phyloP scores from a whole-genome alignment of 2,888 invertebrate genomes.

The Druceiella hillmani region DNA sequence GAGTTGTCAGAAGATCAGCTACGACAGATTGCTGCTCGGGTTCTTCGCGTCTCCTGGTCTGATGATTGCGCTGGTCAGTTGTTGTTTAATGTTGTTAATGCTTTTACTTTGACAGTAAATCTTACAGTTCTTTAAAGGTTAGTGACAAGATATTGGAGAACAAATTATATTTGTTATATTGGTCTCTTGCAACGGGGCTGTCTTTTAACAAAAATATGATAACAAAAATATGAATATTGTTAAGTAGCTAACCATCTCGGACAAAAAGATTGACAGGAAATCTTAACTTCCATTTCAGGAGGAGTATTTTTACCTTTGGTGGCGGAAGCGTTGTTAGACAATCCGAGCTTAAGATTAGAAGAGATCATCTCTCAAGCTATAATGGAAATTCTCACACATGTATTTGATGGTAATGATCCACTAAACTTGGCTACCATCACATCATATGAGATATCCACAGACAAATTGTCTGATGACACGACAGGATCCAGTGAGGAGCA shows the following conservation, averaged over 20 bases:
- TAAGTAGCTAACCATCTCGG: too few relatives aligned
- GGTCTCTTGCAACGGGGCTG: too few relatives aligned
- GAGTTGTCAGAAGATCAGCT: constrained; percentile 64
- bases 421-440: constrained; percentile 48
- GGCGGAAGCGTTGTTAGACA: constrained; percentile 50
- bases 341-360: constrained; percentile 42
- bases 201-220: too few relatives aligned
- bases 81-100: too few relatives aligned
- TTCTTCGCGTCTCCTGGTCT: constrained; percentile 69
- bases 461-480: constrained; percentile 44
- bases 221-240: too few relatives aligned
- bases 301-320: constrained; percentile 54
- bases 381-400: constrained; percentile 58
- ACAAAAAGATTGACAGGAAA: too few relatives aligned
- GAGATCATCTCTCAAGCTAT: constrained; percentile 61
- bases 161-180: too few relatives aligned
- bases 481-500: too few relatives aligned
- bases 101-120: too few relatives aligned
- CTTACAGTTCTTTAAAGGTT: too few relatives aligned
- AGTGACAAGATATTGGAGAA: too few relatives aligned
- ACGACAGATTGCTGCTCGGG: constrained; percentile 57
- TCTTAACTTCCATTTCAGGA: too few relatives aligned
- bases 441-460: constrained; percentile 39
- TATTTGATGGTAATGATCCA: constrained; percentile 53
- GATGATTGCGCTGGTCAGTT: constrained; percentile 49